phyloP scores from a whole-genome alignment of 2,888 invertebrate species.

The Noctuana brunneofusca region DNA sequence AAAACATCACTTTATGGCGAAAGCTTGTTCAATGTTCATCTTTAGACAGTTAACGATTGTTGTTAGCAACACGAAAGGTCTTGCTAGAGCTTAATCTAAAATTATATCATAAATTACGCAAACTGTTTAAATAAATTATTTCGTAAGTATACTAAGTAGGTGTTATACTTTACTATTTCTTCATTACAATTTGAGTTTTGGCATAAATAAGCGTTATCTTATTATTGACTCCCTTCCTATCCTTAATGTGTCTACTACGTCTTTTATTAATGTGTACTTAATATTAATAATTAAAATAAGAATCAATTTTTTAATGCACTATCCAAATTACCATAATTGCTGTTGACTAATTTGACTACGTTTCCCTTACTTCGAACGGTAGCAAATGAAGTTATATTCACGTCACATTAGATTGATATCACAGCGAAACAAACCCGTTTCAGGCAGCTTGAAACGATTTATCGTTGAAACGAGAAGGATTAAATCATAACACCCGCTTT shows the following conservation, averaged over 20 bases:
- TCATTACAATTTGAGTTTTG: no score
- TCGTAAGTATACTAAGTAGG: no score
- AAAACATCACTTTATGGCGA: slow-evolving; percentile 33
- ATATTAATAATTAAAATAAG: no score
- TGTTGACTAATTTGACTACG: neutral
- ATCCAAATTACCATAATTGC: neutral
- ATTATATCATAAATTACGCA: slow-evolving; percentile 1
- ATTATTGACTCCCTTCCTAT: no score
- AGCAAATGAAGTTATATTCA: slow-evolving; percentile 30
- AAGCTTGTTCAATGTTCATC: slow-evolving; percentile 34
- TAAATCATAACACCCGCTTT: slow-evolving; percentile 34
- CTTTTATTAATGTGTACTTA: no score
- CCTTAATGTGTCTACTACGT: no score
- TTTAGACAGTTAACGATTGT: slow-evolving; percentile 33
- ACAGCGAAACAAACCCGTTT: slow-evolving; percentile 22
- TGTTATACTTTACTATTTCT: no score
- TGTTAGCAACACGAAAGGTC: slow-evolving; percentile 26
- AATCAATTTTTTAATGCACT: neutral
- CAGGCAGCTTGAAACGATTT: slow-evolving; percentile 22
- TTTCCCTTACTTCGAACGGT: neutral
- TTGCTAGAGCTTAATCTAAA: slow-evolving; percentile 19
- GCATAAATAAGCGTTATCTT: no score
- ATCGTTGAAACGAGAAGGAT: slow-evolving; percentile 29
- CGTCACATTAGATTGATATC: slow-evolving; percentile 30
- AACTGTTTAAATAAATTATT: neutral